These are phyloP conservation scores for Phataginus tetradactyla DNA, from an alignment of 2,797 vertebrate genomes.

Conservation along the genomic window DNA sequence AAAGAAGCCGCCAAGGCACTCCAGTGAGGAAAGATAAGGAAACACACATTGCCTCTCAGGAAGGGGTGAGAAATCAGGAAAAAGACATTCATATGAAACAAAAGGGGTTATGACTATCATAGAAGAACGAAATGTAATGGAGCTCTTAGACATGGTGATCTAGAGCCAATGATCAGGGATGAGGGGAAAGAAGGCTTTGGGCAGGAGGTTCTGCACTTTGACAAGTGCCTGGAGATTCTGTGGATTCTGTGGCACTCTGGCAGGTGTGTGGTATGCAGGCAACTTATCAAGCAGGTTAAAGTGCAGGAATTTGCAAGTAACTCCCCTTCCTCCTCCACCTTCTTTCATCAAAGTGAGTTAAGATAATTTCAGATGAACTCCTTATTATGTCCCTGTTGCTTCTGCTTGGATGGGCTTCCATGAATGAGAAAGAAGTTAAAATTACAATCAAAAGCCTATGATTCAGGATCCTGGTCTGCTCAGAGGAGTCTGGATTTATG, in stretches of 20 bases:
- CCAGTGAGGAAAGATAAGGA: no score
- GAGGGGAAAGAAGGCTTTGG: background rate
- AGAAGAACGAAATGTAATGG: background rate
- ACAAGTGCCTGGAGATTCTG: background rate
- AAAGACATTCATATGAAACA: background rate
- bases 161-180: fast-evolving
- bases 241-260: background rate
- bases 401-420: background rate
- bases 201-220: background rate
- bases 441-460: background rate
- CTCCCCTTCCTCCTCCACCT: background rate
- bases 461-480: background rate
- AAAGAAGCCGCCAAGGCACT: fast-evolving
- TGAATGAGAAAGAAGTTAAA: background rate
- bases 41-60: no score
- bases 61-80: background rate
- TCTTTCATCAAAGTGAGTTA: background rate
- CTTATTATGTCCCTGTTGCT: background rate
- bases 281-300: background rate
- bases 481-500: background rate
- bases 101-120: background rate
- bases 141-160: background rate
- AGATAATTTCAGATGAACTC: background rate
- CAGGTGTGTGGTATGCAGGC: no score
- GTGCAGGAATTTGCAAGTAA: background rate